phyloP scores from a whole-genome alignment of 2,113 vertebrate species.

The Microcebus griseorufus region DNA sequence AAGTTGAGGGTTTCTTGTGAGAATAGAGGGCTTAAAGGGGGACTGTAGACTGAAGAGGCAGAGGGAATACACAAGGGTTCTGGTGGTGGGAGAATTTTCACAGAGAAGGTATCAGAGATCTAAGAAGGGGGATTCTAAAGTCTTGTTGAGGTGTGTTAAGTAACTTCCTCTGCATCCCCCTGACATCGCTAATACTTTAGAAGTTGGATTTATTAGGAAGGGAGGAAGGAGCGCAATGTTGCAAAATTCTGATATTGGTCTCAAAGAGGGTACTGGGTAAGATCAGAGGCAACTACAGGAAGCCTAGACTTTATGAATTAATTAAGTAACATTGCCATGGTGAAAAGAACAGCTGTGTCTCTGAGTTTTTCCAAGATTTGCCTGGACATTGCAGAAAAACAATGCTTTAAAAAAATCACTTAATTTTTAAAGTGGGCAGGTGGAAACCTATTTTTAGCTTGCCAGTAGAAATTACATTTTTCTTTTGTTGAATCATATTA shows the following conservation, averaged over 20 bases:
- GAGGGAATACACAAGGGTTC: neutral
- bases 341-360: neutral
- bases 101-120: neutral
- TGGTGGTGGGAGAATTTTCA: neutral
- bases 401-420: conserved; percentile 15
- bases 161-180: neutral
- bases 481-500: neutral
- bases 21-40: neutral
- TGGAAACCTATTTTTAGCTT: neutral
- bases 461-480: neutral
- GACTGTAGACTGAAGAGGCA: neutral
- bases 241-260: neutral
- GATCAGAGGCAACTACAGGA: neutral
- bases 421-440: conserved; percentile 1
- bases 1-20: neutral
- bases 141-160: neutral
- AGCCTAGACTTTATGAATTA: neutral
- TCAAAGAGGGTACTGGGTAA: neutral
- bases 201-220: neutral
- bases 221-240: neutral
- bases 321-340: neutral
- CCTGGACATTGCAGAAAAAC: neutral
- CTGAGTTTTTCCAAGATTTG: conserved; percentile 8
- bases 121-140: neutral
- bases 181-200: neutral